These are phyloP conservation scores for Drosophila birchii DNA, from an alignment of 2,888 invertebrate genomes.

Conservation along the genomic window DNA sequence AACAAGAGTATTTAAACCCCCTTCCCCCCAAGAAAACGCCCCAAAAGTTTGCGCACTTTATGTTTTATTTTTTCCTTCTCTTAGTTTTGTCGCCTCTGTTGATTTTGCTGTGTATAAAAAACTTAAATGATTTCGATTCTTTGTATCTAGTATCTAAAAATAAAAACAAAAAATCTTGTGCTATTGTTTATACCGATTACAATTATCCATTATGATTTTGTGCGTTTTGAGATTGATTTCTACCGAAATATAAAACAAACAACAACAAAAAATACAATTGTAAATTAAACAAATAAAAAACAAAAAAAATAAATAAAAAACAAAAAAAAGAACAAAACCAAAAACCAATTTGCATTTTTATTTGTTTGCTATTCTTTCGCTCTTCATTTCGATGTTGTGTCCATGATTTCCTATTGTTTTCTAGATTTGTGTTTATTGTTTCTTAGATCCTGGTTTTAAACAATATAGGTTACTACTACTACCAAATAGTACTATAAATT, in stretches of 20 bases:
- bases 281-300: constrained; percentile 60
- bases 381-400: not conserved
- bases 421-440: constrained; percentile 16
- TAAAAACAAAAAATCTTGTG: constrained; percentile 24
- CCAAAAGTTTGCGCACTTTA: constrained; percentile 39
- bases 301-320: constrained; percentile 39
- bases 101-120: constrained; percentile 43
- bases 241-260: constrained; percentile 55
- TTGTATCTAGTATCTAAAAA: constrained; percentile 44
- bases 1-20: constrained; percentile 38
- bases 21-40: constrained; percentile 4
- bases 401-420: not conserved
- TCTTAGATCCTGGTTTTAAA: constrained; percentile 27
- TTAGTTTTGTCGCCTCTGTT: constrained; percentile 40
- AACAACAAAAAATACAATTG: constrained; percentile 62
- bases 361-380: constrained; percentile 36
- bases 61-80: constrained; percentile 11
- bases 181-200: constrained; percentile 62
- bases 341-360: constrained; percentile 69
- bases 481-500: constrained; percentile 5
- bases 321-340: constrained; percentile 50
- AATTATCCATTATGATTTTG: constrained; percentile 69
- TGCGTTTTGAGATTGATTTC: constrained; percentile 77
- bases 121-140: constrained; percentile 35
- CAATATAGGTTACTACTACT: not conserved